Base-by-base conservation (phyloP, 2,888 invertebrate genomes). In the Philonicus albiceps region DNA sequence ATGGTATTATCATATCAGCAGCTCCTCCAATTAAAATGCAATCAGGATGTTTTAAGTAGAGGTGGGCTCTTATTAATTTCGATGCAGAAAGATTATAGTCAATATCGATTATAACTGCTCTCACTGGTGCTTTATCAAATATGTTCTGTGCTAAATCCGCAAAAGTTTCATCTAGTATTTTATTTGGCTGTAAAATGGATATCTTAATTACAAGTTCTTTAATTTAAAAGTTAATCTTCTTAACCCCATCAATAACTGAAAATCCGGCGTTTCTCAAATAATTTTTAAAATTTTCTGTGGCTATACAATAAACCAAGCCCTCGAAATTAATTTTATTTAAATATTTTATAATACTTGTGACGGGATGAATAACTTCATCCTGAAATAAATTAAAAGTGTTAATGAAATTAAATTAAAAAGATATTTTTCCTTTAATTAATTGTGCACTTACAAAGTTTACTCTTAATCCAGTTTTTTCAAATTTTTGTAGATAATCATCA, bases 51-150 rank as follows among this genome's bases (percentile, higher is more conserved):
- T 91, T 90, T 6, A 94, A 90, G 88, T 93, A 93, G 0, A 90
- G 88, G 64, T 92, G 90, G 1, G 93, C 93, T 74, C 92, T 91
- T 89, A 93, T 92, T 30, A 94, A 86, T 89, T 93, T 93, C 6
- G 91, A 88, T 85, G 92, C 93, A 27, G 91, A 93, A 81, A 93
- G 88, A 88, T 93, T 93, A 0, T 93, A 89, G 87, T 93, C 93
- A 40, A 93, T 91, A 89, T 94, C 94, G 2, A 93, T 89, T 5
- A 94, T 89, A 1, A 94, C 93, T 0, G 94, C 94, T 86, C 93
- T 92, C 0, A 93, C 91, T 1, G 91, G 89, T 19, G 90, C 89
- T 0, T 89, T 89, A 27, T 87, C 89, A 34, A 90, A 91, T 8
- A 92, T 89, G 83, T 91, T 90, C 3, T 88, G 89, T 2, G 89